phyloP scores from a whole-genome alignment of 2,888 invertebrate species.

The Rhagonycha lutea region DNA sequence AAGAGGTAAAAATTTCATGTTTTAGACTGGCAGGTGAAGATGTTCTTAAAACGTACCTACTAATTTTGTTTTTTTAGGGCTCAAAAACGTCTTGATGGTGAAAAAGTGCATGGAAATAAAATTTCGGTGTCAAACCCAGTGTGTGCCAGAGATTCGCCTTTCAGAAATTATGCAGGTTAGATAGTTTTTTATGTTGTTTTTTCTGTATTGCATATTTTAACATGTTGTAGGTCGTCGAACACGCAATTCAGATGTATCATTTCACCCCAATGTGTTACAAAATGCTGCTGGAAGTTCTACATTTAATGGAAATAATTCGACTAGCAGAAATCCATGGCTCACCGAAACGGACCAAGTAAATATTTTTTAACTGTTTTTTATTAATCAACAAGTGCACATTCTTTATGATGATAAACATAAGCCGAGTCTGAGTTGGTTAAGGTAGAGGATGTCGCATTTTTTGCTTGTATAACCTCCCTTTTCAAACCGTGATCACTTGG shows the following conservation, averaged over 20 bases:
- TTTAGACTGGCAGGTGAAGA: background rate
- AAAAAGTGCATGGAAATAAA: constrained; percentile 79
- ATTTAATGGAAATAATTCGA: background rate
- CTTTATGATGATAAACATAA: constrained; percentile 48
- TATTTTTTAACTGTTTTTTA: background rate
- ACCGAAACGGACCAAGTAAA: background rate
- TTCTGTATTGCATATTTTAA: background rate
- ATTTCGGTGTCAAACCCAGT: constrained; percentile 57
- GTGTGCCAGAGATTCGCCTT: constrained; percentile 30
- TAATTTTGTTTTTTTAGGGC: constrained; percentile 60
- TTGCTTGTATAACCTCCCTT: constrained; percentile 20
- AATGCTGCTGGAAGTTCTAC: background rate
- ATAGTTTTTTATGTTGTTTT: background rate
- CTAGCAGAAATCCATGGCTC: constrained; percentile 2
- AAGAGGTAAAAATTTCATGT: constrained; percentile 4
- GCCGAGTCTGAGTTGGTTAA: constrained; percentile 48
- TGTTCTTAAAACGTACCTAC: background rate
- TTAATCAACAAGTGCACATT: background rate
- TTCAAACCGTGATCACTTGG: constrained; percentile 33
- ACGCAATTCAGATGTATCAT: constrained; percentile 2
- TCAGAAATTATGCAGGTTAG: constrained; percentile 35
- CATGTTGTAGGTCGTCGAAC: constrained; percentile 19
- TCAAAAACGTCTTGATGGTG: constrained; percentile 82
- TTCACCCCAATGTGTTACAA: background rate
- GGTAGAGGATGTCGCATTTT: constrained; percentile 32